Evolutionary conservation across 1,140 invertebrate genomes (phyloP), one percentile per base, ranked within the genome.

Genomic region (roundworm (Caenorhabditis elegans)): DNA sequence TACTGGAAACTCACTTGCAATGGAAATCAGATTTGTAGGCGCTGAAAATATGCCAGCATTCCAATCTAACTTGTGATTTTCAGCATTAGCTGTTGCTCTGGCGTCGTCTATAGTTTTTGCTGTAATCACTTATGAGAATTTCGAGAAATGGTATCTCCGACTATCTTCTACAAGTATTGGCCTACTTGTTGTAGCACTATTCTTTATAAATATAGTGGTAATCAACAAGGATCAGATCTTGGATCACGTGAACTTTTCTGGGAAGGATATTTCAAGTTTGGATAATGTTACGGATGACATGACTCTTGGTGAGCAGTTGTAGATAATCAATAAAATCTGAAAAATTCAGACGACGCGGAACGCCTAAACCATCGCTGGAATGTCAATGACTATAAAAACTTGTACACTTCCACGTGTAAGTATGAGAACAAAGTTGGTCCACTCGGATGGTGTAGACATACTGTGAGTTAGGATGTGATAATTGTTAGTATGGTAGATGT

Each of bases 231-330:
- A 70, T 70, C 34, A 70, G 13, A 70, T 70, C 11, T 19, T n/a
- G 17, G 60, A 70, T 39, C 60, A 70, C 11, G 39, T 70, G 10
- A n/a, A 70, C 17, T 43, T n/a, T 0, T 39, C 43, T 8, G 60
- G 34, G 22, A 39, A n/a, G 10, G 39, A 70, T 28, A 11, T 70
- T 11, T 70, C 60, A 3, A 70, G 26, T 70, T 28, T 70, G n/a
- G 60, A 70, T 43, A 70, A 70, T 70, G 60, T 70, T 6, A 70
- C 60, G 22, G 60, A 70, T 22, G 60, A 70, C 17, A 39, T 70
- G 60, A 70, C 60, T 22, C 11, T 55, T 8, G 60, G n/a, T n/a
- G n/a, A n/a, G n/a, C n/a, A n/a, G n/a, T n/a, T n/a, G n/a, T n/a
- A n/a, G n/a, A n/a, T n/a, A n/a, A n/a, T n/a, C n/a, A n/a, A n/a